Percentiles rank a stretch among this genome's conserved stretches.
Evolutionary conservation across 2,113 vertebrate species (phyloP).

Genomic region (Plestiodon gilberti): DNA sequence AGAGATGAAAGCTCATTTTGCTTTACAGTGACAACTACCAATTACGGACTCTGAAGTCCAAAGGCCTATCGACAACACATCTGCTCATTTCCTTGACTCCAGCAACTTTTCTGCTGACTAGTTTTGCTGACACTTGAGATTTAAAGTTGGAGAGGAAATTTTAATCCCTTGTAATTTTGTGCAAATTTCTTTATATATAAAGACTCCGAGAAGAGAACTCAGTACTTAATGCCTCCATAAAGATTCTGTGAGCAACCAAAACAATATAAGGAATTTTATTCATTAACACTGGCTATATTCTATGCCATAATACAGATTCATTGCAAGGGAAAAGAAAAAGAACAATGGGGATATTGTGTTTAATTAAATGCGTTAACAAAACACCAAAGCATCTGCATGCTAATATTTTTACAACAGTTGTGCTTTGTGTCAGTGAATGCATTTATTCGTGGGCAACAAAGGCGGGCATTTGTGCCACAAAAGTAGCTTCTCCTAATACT

Average conservation of each 20-base stretch:
- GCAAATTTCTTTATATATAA: neutral
- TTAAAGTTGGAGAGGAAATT: conserved; percentile 1
- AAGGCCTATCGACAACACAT: conserved; percentile 9
- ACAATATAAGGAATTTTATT: conserved; percentile 38
- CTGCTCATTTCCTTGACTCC: neutral
- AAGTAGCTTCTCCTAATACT: conserved; percentile 66
- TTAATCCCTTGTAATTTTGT: rapidly evolving
- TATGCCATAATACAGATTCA: conserved; percentile 75
- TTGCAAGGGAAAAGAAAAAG: conserved; percentile 66
- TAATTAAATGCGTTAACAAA: conserved; percentile 82
- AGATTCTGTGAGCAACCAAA: conserved; percentile 15
- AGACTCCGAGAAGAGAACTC: neutral
- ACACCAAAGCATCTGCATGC: conserved; percentile 89
- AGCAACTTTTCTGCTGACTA: neutral
- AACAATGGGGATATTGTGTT: conserved; percentile 83
- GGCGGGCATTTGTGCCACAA: conserved; percentile 68
- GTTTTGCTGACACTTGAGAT: neutral
- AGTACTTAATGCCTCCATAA: neutral
- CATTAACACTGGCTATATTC: conserved; percentile 45
- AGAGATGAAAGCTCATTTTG: neutral
- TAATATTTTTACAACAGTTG: conserved; percentile 85
- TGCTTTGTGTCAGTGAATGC: conserved; percentile 85
- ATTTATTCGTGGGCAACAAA: conserved; percentile 84
- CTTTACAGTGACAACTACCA: neutral
- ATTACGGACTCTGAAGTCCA: neutral